Percentiles rank a stretch among this genome's conserved stretches.
These are phyloP conservation scores for Brachionus rubens DNA, from an alignment of 1,140 invertebrate genomes.

Conservation along the genomic window DNA sequence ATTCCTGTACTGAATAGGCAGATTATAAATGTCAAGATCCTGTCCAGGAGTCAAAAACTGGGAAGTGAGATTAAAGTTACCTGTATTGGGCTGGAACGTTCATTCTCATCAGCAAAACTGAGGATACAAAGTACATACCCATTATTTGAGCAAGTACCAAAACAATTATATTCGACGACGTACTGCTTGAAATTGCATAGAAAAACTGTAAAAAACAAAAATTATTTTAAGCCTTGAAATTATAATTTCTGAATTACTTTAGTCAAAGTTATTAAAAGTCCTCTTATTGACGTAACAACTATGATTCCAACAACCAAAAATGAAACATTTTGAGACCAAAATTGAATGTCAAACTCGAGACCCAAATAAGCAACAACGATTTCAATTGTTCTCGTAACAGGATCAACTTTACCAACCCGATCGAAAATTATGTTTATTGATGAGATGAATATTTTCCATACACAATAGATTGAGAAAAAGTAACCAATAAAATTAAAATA, in stretches of 20 bases:
- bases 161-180: constrained; percentile 97
- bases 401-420: constrained; percentile 94
- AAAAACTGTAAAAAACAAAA: constrained; percentile 77
- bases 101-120: constrained; percentile 94
- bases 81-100: constrained; percentile 97
- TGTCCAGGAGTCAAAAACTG: too few species aligned
- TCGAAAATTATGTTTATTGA: constrained; percentile 94
- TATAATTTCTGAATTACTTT: constrained; percentile 68
- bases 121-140: constrained; percentile 99
- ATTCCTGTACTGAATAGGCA: too few species aligned
- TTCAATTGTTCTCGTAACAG: constrained; percentile 91
- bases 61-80: constrained; percentile 55
- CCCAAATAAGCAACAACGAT: constrained; percentile 96
- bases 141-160: constrained; percentile 94
- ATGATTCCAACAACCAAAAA: constrained; percentile 96
- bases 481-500: constrained; percentile 98
- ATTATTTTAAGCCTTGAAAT: neutral
- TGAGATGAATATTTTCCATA: constrained; percentile 98
- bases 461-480: constrained; percentile 96
- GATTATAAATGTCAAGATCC: too few species aligned
- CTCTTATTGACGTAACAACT: constrained; percentile 93
- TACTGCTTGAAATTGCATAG: constrained; percentile 98
- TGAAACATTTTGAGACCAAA: constrained; percentile 98
- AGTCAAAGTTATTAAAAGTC: constrained; percentile 89
- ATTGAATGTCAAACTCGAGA: constrained; percentile 89